Conservation (phyloP, 2,797 vertebrate genomes). For the Gallinago solitaria region DNA sequence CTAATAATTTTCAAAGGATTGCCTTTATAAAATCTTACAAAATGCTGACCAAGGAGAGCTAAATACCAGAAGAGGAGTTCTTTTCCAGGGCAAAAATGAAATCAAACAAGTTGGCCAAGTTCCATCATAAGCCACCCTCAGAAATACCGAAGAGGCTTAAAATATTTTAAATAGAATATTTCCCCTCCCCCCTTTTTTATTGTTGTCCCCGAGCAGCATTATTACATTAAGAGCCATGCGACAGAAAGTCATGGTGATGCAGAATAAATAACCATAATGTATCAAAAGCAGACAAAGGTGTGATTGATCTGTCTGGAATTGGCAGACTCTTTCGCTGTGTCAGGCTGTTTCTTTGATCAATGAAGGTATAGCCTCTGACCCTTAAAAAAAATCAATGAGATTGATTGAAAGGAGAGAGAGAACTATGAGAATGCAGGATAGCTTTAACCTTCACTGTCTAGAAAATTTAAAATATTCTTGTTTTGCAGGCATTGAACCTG, state of each 20-base stretch:
- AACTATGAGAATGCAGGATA: constrained; percentile 81
- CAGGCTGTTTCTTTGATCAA: constrained; percentile 91
- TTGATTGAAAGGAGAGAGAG: constrained; percentile 84
- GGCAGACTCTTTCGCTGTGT: constrained; percentile 85
- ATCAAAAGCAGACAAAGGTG: constrained; percentile 84
- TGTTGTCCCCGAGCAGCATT: constrained; percentile 11
- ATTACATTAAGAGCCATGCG: constrained; percentile 53
- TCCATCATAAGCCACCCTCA: constrained; percentile 36
- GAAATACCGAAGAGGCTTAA: constrained; percentile 29
- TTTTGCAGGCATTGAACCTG: not conserved
- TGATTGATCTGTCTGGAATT: constrained; percentile 94
- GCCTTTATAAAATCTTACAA: constrained; percentile 20
- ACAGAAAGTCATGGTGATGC: constrained; percentile 78
- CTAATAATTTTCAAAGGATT: not conserved
- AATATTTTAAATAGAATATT: constrained; percentile 45
- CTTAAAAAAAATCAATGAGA: constrained; percentile 88
- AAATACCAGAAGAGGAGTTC: constrained; percentile 24
- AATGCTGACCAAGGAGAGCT: constrained; percentile 12
- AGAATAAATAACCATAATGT: constrained; percentile 90
- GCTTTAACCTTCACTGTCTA: constrained; percentile 83
- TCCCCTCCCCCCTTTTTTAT: not conserved
- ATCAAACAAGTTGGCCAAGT: constrained; percentile 26
- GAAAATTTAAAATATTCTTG: constrained; percentile 59
- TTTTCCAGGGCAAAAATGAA: constrained; percentile 56
- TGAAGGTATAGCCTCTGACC: constrained; percentile 89